phyloP scores from a whole-genome alignment of 2,797 vertebrate species.

The Nyctibius grandis region DNA sequence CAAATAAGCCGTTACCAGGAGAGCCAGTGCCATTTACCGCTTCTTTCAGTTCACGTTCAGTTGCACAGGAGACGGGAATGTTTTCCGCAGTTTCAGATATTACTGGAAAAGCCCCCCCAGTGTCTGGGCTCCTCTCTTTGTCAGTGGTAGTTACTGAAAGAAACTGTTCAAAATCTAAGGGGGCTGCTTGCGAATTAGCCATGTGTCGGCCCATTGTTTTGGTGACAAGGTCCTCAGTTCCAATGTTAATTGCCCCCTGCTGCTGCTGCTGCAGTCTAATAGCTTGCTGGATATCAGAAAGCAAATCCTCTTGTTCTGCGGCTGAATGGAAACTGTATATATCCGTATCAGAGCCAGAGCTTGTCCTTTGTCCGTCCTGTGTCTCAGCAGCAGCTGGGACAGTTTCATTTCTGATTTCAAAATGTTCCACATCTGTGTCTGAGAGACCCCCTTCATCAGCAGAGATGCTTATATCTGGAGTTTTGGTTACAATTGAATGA shows the following conservation, averaged over 20 bases:
- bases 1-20: conserved; percentile 39
- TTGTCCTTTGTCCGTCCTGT: conserved; percentile 81
- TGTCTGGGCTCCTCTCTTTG: conserved; percentile 67
- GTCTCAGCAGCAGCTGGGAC: conserved; percentile 69
- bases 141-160: conserved; percentile 72
- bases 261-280: conserved; percentile 87
- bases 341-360: conserved; percentile 95
- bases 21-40: background rate
- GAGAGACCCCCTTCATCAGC: conserved; percentile 85
- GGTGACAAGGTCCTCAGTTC: conserved; percentile 56
- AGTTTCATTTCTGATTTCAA: conserved; percentile 69
- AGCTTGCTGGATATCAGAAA: conserved; percentile 95
- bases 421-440: conserved; percentile 80
- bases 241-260: conserved; percentile 70
- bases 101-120: background rate
- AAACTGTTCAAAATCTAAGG: conserved; percentile 75
- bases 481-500: conserved; percentile 80
- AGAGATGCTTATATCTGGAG: conserved; percentile 86
- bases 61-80: background rate
- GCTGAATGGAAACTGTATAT: conserved; percentile 98
- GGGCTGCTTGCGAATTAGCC: conserved; percentile 66
- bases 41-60: conserved; percentile 16
- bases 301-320: conserved; percentile 92
- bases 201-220: conserved; percentile 72
- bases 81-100: conserved; percentile 25